Evolutionary conservation across 1,140 invertebrate species (phyloP), one percentile per base, ranked within the genome.

Genomic region (Teleopsis dalmanni): DNA sequence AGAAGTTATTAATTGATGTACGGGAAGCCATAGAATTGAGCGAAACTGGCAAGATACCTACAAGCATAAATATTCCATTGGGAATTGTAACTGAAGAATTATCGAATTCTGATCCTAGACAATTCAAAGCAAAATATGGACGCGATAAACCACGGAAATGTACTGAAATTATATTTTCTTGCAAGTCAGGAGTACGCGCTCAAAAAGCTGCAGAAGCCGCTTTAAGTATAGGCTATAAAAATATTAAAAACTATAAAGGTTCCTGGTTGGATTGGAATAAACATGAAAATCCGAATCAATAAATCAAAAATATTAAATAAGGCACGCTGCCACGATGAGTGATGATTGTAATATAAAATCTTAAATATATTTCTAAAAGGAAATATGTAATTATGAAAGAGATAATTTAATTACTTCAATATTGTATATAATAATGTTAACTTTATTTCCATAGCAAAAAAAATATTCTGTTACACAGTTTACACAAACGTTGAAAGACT

Each of bases 51-150:
- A 73, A 76, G 62, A 76, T 85, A 43, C 82, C 83, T 29, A 74
- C 77, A 14, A 82, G 79, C 55, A 82, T 85, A 52, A 83, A 85
- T 57, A 82, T 85, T 57, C 82, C 82, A 55, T 76, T 83, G 80
- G 77, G 70, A 8, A 47, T 50, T n/a, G 58, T 68, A 4, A 37
- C 49, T 11, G 47, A 56, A 31, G 65, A 58, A n/a, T 41, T 68
- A 35, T 37, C 75, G 1, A 38, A 42, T 16, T 64, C 49, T 27
- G 27, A 71, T 8, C 51, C 63, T 0, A 47, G 75, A 16, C 57
- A 57, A 19, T 79, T 80, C 54, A 56, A 71, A 26, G 29, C 66
- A 3, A 72, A 61, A 55, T 79, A 72, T 53, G 56, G 67, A 5
- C 68, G 62, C 47, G 46, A 67, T n/a, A 81, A 81, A 55, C 81